A percentile compares a stretch with the other conserved stretches of the same genome.
Evolutionary conservation across 2,888 invertebrate species (phyloP).

Genomic region (Danaus chrysippus): DNA sequence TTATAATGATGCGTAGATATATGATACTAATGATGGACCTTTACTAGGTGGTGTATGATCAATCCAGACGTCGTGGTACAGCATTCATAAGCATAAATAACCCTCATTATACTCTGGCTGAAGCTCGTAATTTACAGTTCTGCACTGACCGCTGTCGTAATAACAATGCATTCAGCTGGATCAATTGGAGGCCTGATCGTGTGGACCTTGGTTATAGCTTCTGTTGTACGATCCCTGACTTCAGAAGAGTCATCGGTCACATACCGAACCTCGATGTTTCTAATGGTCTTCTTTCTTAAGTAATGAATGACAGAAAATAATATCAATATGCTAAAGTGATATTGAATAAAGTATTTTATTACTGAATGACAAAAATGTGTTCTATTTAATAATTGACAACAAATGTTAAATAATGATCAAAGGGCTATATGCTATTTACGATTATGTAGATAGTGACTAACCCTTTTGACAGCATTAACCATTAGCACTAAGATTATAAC

Average conservation of each 20-base stretch:
- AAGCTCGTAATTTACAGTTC: constrained; percentile 63
- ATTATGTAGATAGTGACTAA: too few species aligned
- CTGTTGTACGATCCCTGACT: constrained; percentile 80
- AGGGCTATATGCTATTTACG: too few species aligned
- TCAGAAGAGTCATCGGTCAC: constrained; percentile 71
- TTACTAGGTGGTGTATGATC: constrained; percentile 76
- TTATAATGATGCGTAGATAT: too few species aligned
- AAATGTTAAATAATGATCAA: too few species aligned
- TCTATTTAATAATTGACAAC: too few species aligned
- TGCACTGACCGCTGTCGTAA: constrained; percentile 76
- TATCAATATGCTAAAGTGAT: neutral
- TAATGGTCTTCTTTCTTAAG: constrained; percentile 57
- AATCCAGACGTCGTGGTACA: constrained; percentile 66
- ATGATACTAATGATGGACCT: neutral
- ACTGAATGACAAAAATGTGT: too few species aligned
- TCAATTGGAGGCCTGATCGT: constrained; percentile 75
- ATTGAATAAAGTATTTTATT: too few species aligned
- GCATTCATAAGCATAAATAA: constrained; percentile 82
- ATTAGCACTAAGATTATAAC: too few species aligned
- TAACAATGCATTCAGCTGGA: constrained; percentile 79
- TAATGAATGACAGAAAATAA: constrained; percentile 4
- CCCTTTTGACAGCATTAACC: too few species aligned
- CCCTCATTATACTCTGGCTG: constrained; percentile 70
- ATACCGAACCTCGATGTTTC: constrained; percentile 73
- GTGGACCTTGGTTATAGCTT: constrained; percentile 79